phyloP scores from a whole-genome alignment of 2,113 vertebrate species.

The Pampusana beccarii region DNA sequence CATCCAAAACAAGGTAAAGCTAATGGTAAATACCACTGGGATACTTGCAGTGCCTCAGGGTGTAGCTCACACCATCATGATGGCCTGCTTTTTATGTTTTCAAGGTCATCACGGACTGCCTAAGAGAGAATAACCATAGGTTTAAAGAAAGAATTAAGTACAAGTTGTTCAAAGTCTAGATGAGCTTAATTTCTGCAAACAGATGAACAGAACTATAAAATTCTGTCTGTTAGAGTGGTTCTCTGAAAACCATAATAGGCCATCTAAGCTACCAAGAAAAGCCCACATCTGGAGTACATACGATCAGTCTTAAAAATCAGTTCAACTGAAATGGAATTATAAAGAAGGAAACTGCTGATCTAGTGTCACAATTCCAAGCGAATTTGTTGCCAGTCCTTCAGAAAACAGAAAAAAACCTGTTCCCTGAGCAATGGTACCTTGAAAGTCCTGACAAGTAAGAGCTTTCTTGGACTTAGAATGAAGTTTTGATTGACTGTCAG shows the following conservation, averaged over 20 bases:
- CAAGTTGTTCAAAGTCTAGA: background rate
- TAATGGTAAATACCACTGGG: background rate
- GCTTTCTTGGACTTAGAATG: background rate
- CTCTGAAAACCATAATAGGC: background rate
- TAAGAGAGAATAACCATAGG: background rate
- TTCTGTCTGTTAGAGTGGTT: background rate
- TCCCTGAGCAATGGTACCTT: background rate
- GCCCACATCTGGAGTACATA: background rate
- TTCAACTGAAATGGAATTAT: background rate
- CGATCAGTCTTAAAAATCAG: background rate
- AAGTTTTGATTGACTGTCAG: background rate
- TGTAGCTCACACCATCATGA: fast-evolving
- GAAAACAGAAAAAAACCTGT: background rate
- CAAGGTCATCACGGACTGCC: background rate
- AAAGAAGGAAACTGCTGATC: background rate
- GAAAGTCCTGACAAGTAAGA: background rate
- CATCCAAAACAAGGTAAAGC: background rate
- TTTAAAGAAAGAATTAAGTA: background rate
- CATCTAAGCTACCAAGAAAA: background rate
- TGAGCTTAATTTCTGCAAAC: background rate
- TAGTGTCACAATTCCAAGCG: background rate
- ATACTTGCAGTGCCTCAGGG: background rate
- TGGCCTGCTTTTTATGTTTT: background rate
- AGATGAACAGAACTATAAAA: background rate
- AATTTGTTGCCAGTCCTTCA: background rate